These are phyloP conservation scores for Micronycteris hirsuta DNA, from an alignment of 2,113 vertebrate species.

Conservation along the genomic window DNA sequence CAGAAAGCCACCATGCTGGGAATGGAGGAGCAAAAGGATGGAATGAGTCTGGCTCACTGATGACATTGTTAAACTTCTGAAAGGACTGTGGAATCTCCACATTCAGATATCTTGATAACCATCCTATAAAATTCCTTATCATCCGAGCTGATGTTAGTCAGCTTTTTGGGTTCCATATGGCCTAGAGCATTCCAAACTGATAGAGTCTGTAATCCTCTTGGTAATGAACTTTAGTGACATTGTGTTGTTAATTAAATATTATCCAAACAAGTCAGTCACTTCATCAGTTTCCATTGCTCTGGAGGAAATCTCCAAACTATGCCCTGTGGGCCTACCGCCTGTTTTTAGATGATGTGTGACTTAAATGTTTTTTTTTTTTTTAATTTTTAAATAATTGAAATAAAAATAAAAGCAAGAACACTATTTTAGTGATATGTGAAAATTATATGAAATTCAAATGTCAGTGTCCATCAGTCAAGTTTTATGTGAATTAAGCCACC, in stretches of 20 bases:
- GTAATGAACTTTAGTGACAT: background rate
- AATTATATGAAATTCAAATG: slow-evolving; percentile 6
- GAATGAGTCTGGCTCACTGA: background rate
- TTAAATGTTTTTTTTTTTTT: background rate
- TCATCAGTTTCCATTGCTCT: background rate
- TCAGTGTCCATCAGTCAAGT: background rate
- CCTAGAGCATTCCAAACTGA: background rate
- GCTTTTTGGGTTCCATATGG: background rate
- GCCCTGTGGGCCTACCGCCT: background rate
- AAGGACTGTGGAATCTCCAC: background rate
- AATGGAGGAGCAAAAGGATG: background rate
- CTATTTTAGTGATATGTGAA: slow-evolving; percentile 15
- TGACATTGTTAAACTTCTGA: background rate
- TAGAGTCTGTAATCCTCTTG: background rate
- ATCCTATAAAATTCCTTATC: background rate
- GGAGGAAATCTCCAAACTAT: background rate
- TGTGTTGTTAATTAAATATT: background rate
- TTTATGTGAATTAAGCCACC: background rate
- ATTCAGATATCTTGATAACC: background rate
- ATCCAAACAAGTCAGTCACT: background rate
- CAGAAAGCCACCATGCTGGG: background rate
- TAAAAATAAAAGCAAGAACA: slow-evolving; percentile 30
- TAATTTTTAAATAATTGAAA: slow-evolving; percentile 3
- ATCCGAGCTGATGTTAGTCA: background rate
- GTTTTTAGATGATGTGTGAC: background rate